phyloP scores from a whole-genome alignment of 2,888 invertebrate genomes.

The Heliconius charithonia region DNA sequence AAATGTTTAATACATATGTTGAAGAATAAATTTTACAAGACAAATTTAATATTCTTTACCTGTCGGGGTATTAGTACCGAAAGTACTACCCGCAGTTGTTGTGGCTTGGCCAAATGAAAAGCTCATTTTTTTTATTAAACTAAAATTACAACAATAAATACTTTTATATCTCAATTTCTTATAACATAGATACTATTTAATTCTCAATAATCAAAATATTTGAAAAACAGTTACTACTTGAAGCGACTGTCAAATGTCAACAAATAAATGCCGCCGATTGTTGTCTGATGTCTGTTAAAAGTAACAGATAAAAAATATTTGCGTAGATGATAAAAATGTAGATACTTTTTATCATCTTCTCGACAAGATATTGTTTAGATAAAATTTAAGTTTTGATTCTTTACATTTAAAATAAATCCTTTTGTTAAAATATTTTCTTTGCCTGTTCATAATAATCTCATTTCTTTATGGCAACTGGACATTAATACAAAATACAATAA shows the following conservation, averaged over 20 bases:
- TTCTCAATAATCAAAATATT: background rate
- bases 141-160: background rate
- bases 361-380: too few relatives aligned
- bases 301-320: conserved; percentile 1
- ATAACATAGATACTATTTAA: background rate
- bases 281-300: background rate
- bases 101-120: conserved; percentile 65
- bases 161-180: background rate
- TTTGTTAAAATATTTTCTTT: too few relatives aligned
- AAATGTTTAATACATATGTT: background rate
- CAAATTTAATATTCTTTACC: conserved; percentile 54
- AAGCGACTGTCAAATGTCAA: conserved; percentile 13
- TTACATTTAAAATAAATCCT: too few relatives aligned
- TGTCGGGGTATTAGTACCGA: conserved; percentile 68
- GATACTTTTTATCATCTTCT: too few relatives aligned
- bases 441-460: background rate
- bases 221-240: conserved; percentile 5
- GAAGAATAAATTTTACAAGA: background rate
- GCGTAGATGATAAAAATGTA: too few relatives aligned
- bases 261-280: conserved; percentile 31
- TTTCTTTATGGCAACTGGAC: background rate
- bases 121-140: conserved; percentile 58
- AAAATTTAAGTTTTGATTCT: too few relatives aligned
- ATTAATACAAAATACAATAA: background rate
- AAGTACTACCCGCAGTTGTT: conserved; percentile 66